Evolutionary conservation across 1,140 invertebrate species (phyloP), one percentile per base, ranked within the genome.

Genomic region (Frieseomelitta varia): DNA sequence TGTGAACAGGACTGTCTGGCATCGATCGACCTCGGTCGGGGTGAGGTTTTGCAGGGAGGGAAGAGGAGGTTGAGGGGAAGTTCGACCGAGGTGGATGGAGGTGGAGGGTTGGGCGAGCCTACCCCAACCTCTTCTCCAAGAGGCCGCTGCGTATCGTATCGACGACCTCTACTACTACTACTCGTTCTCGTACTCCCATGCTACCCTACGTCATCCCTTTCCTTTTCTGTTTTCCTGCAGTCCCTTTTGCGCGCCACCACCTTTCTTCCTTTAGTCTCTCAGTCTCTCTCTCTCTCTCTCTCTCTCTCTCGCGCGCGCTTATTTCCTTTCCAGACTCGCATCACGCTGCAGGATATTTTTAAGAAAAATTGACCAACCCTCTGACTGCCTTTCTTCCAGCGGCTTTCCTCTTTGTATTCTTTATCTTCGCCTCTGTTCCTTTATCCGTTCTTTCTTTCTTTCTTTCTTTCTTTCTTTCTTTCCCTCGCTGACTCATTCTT

Each of bases 1-100:
- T 94, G 75, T 78, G 87, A 88, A 88, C 87, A 94, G 94, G 93
- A 93, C 94, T 94, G 94, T 95, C 94, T 95, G 93, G 94, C 94
- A 95, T 95, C 94, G 94, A 95, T 95, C 94, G 87, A 82, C 85
- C 85, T 83, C 69, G 84, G 63, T 78, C 78, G 82, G 71, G 82
- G 71, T 67, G 85, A 90, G 88, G 81, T 85, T 90, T 84, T 85
- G 84, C 81, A 81, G 58, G 78, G 82, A 73, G 69, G 72, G 63
- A 56, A 30, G 80, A 73, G 51, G 81, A 63, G 68, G 65, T 24
- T 34, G 65, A 87, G 85, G 74, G 89, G 75, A 84, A 74, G 71
- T 67, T 56, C 39, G 79, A 75, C 69, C 63, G 74, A 81, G 75
- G 84, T 75, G 84, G 79, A 69, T 67, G 86, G 68, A 77, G 77